Base-by-base conservation (phyloP, 2,888 invertebrate genomes). In the Acrobeloides nanus region DNA sequence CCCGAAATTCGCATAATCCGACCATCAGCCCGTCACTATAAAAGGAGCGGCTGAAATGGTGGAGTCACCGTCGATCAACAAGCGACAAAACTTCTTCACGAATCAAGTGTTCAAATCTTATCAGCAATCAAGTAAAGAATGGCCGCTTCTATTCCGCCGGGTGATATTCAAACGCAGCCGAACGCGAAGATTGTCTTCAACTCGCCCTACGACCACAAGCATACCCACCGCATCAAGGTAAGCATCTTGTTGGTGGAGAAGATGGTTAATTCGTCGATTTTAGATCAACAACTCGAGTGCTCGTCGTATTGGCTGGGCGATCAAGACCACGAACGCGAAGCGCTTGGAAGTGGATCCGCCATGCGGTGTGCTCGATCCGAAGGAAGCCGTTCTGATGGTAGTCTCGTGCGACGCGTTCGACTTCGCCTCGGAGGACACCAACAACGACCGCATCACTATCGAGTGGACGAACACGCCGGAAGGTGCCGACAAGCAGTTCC, bases 141-240 rank as follows among this genome's bases (percentile, higher is more conserved):
- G n/a, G n/a, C n/a, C n/a, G 25, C 23, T 26, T 60, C 62, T 37
- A 55, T 62, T 33, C 61, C 61, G 41, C 61, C 61, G 38, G 58
- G 61, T 38, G 62, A 58, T 38, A 62, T 62, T 57, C 42, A 43
- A 31, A 61, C 61, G 38, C 58, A 58, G 46, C 61, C 61, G 31
- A 51, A 42, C 53, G 40, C 57, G 46, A 61, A 61, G 60, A 57
- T 63, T 53, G 63, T 63, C 51, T 63, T 63, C 60, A 63, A 63
- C 48, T 62, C 63, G 12, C 63, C 63, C 43, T 63, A 63, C 54
- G 62, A 63, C 51, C 60, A 63, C 57, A 63, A 63, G 55, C 62
- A 63, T 61, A 62, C 62, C 46, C 62, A 61, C 48, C 61, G 61
- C 55, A 61, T 61, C 52, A 61, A 62, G 55, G 55, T 57, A 3